Conservation (phyloP, 1,140 invertebrate genomes). For the Lordiphosa clarofinis region DNA sequence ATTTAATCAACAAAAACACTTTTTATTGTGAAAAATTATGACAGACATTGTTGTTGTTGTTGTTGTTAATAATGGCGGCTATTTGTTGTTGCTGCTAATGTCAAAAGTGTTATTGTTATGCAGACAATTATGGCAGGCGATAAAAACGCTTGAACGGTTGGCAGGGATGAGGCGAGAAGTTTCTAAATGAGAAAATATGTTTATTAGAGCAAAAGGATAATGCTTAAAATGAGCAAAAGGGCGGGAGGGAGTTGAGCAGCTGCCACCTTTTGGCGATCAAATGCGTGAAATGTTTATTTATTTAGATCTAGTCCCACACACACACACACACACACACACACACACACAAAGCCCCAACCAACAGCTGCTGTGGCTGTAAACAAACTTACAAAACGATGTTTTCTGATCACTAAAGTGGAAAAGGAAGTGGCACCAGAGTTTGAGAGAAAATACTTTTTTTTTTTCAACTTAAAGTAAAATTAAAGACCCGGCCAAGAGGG, state of each 20-base stretch:
- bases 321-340: too few relatives aligned
- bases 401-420: too few relatives aligned
- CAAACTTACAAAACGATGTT: too few relatives aligned
- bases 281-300: conserved; percentile 21
- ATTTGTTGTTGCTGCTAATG: conserved; percentile 56
- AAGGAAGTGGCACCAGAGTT: too few relatives aligned
- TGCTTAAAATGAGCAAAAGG: conserved; percentile 18
- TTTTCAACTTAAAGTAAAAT: too few relatives aligned
- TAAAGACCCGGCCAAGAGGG: too few relatives aligned
- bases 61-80: conserved; percentile 13
- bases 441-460: too few relatives aligned
- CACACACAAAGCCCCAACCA: too few relatives aligned
- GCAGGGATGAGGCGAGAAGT: not conserved
- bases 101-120: conserved; percentile 76
- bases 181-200: conserved; percentile 70
- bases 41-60: conserved; percentile 58
- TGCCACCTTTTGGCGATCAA: conserved; percentile 32
- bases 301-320: not conserved
- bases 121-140: conserved; percentile 72
- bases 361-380: too few relatives aligned
- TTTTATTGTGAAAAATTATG: conserved; percentile 76
- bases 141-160: conserved; percentile 51
- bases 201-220: conserved; percentile 48
- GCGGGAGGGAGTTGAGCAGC: conserved; percentile 29
- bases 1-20: conserved; percentile 77